phyloP scores from a whole-genome alignment of 2,888 invertebrate genomes.

The Lottia gigantea region DNA sequence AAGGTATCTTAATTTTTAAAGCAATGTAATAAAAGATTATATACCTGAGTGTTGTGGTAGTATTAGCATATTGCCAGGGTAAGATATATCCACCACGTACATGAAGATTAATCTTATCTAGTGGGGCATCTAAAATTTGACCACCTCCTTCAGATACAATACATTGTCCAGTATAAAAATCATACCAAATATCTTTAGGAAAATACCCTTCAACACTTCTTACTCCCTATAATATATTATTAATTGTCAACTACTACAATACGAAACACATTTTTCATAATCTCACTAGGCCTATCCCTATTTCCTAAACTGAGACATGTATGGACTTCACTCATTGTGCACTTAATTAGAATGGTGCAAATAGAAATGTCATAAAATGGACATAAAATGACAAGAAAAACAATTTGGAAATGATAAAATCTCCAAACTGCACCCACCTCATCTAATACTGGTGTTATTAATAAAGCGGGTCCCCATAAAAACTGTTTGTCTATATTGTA shows the following conservation, averaged over 20 bases:
- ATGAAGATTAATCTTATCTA: constrained; percentile 74
- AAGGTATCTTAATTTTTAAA: too few relatives aligned
- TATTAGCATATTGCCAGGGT: constrained; percentile 75
- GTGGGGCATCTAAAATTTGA: constrained; percentile 71
- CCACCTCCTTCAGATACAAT: constrained; percentile 24
- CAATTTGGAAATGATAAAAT: too few relatives aligned
- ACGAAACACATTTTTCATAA: too few relatives aligned
- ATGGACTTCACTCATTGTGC: too few relatives aligned
- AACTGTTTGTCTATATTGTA: constrained; percentile 52
- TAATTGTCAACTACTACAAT: background rate
- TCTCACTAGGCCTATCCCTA: too few relatives aligned
- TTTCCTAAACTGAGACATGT: too few relatives aligned
- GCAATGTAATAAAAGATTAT: background rate
- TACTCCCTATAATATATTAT: constrained; percentile 29
- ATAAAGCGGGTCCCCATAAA: constrained; percentile 64
- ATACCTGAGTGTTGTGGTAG: constrained; percentile 61
- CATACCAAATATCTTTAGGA: constrained; percentile 41
- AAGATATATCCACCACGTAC: constrained; percentile 79
- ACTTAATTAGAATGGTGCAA: too few relatives aligned
- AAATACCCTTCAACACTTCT: constrained; percentile 38
- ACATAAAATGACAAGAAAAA: too few relatives aligned
- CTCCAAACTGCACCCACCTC: constrained; percentile 30
- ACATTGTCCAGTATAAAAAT: constrained; percentile 35
- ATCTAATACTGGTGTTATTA: constrained; percentile 57
- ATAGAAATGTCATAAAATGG: too few relatives aligned